Conservation (phyloP, 2,797 vertebrate genomes). For the Trichosurus vulpecula region DNA sequence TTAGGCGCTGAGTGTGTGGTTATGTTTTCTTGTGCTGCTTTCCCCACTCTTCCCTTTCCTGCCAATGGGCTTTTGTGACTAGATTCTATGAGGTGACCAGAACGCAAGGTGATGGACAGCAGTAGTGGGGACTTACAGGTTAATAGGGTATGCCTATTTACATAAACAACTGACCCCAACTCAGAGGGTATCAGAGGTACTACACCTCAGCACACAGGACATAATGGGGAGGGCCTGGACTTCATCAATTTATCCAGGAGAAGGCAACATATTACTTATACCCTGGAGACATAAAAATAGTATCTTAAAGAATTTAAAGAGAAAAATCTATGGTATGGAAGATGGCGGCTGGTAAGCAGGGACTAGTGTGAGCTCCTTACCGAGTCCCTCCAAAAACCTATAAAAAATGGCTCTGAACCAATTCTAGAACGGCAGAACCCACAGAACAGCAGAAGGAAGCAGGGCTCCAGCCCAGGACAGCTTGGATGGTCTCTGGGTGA, state of each 20-base stretch:
- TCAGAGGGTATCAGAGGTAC: neutral
- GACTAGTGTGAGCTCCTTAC: too few relatives aligned
- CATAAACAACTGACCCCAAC: neutral
- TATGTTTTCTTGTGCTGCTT: neutral
- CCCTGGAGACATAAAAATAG: neutral
- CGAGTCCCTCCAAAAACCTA: too few relatives aligned
- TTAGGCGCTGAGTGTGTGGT: neutral
- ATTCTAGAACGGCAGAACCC: too few relatives aligned
- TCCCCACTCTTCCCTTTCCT: conserved; percentile 1
- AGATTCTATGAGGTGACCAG: neutral
- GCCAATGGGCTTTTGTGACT: neutral
- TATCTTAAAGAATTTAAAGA: neutral
- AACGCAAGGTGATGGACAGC: neutral
- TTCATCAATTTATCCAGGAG: neutral
- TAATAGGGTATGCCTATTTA: neutral
- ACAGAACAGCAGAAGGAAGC: too few relatives aligned
- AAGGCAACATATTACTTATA: neutral
- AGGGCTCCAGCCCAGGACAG: too few relatives aligned
- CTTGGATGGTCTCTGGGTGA: too few relatives aligned
- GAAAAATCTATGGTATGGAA: too few relatives aligned
- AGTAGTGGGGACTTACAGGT: neutral
- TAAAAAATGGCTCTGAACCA: too few relatives aligned
- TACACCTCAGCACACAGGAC: neutral
- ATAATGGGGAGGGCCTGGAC: neutral
- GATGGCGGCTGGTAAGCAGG: too few relatives aligned